Evolutionary conservation across 2,797 vertebrate genomes (phyloP).

Genomic region (Bufotes viridis): DNA sequence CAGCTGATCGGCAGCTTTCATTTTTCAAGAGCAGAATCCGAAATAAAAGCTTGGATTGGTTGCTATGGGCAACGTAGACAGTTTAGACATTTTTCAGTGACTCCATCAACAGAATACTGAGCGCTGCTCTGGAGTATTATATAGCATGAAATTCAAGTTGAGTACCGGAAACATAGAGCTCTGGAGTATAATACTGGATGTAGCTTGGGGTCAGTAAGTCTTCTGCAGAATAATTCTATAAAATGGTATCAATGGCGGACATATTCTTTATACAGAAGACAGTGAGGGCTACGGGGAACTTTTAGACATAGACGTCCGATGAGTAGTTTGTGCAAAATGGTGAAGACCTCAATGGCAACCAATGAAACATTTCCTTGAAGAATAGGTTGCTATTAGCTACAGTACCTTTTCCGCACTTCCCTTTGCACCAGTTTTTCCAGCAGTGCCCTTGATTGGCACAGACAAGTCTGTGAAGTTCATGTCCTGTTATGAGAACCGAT

Average conservation of each 20-base stretch:
- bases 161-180: not conserved
- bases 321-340: not conserved
- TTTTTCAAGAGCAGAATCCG: too few relatives aligned
- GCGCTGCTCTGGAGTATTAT: not conserved
- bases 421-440: not conserved
- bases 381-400: not conserved
- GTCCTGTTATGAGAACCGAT: constrained; percentile 41
- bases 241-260: not conserved
- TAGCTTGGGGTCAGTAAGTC: not conserved
- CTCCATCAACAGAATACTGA: not conserved
- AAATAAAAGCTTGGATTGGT: too few relatives aligned
- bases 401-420: not conserved
- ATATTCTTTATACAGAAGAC: not conserved
- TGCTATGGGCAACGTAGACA: too few relatives aligned
- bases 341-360: not conserved
- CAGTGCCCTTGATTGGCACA: constrained; percentile 11
- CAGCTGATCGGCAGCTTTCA: too few relatives aligned
- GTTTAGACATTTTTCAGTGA: not conserved
- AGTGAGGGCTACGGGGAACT: not conserved
- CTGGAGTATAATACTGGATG: not conserved
- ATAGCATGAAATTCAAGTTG: not conserved
- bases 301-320: not conserved
- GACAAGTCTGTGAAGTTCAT: not conserved
- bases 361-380: not conserved
- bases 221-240: not conserved